Base-by-base conservation (phyloP, 2,888 invertebrate species). In the Mesorhabditis belari region DNA sequence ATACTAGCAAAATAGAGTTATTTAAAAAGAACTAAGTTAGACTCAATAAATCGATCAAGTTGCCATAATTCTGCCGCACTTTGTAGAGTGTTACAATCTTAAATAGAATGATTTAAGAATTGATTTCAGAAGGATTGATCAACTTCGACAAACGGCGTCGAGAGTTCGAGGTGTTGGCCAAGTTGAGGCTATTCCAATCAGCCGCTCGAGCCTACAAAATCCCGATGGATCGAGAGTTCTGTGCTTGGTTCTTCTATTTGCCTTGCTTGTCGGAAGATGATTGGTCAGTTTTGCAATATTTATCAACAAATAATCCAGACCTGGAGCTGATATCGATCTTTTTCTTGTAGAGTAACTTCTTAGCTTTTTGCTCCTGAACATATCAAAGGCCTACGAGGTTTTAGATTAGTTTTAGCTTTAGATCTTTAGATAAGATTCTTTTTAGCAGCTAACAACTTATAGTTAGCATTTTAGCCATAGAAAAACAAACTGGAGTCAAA, bases 121-220 rank as follows among this genome's bases (percentile, higher is more conserved):
- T 28, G 19, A n/a, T 65, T 72, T 53, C 65, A 61, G 82, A 82
- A 21, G 89, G 90, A 54, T 85, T 96, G 55, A 92, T 98, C 56
- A 98, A 98, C 84, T 96, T 99, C 82, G 96, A 98, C 82, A 98
- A 99, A 83, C 87, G 92, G 61, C 86, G 95, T 65, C 95, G 95
- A 83, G 96, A 98, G 83, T 99, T 98, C 83, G 98, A 99, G 84
- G 91, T 98, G 25, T 86, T 98, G 65, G 96, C 96, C 6, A 93
- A 87, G 82, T 91, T 98, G 63, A 90, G 93, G 81, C 84, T 98
- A 62, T 85, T 95, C n/a, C 96, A 98, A 84, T 88, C 89, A 3
- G 92, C 96, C 17, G 94, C 96, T 3, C 92, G 93, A 81, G 91
- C 93, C 3, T 98, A 98, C 82, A 88, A 90, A 80, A 87, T 96